A percentile compares a stretch with the other conserved stretches of the same genome.
Conservation (phyloP, 2,888 invertebrate genomes). For the Busseola fusca region DNA sequence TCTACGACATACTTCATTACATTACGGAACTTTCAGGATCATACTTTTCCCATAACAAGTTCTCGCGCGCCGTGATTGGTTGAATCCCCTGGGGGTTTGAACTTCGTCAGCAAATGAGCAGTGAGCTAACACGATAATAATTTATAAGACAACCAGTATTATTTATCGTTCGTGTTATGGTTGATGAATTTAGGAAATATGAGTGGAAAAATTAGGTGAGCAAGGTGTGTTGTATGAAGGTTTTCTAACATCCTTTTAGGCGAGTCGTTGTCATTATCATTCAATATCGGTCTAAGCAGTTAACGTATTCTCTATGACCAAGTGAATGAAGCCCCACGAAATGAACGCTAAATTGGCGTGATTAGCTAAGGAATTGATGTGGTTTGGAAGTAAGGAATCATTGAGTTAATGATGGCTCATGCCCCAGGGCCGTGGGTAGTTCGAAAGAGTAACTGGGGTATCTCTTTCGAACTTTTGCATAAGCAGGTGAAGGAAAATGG, state of each 20-base stretch:
- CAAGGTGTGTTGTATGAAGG: background rate
- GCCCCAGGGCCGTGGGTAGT: too few species aligned
- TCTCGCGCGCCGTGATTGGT: conserved; percentile 87
- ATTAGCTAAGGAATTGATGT: background rate
- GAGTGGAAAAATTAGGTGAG: conserved; percentile 47
- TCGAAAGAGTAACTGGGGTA: too few species aligned
- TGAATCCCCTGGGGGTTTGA: conserved; percentile 80
- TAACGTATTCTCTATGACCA: background rate
- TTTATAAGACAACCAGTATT: conserved; percentile 86
- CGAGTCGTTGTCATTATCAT: background rate
- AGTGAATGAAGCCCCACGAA: background rate
- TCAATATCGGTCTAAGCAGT: background rate
- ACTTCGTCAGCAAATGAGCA: conserved; percentile 89
- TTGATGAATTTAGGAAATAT: conserved; percentile 65
- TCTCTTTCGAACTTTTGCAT: too few species aligned
- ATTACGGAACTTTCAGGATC: conserved; percentile 64
- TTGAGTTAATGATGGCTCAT: too few species aligned
- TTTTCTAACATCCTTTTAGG: background rate
- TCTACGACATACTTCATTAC: conserved; percentile 63
- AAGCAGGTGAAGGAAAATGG: too few species aligned
- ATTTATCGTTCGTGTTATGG: conserved; percentile 82
- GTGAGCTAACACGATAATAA: conserved; percentile 87
- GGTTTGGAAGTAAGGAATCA: background rate
- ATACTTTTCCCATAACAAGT: conserved; percentile 86
- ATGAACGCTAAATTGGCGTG: background rate